Percentiles rank a stretch among this genome's conserved stretches.
Conservation (phyloP, 2,888 invertebrate species). For the Drosophila nigricruria region DNA sequence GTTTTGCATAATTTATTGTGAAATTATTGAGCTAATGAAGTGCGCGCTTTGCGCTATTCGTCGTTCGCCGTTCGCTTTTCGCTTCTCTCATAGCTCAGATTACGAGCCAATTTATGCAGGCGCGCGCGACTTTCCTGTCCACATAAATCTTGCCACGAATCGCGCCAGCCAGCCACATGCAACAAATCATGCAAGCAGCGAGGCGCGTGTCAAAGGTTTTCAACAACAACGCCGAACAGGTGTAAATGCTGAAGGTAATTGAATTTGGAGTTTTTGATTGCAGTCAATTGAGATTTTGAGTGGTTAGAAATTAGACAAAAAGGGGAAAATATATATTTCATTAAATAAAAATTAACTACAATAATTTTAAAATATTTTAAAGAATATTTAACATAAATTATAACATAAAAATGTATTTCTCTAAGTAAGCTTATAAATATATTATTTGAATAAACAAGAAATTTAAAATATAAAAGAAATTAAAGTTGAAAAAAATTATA, state of each 20-base stretch:
- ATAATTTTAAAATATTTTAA: no score
- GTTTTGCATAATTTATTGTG: constrained; percentile 73
- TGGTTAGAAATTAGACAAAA: background rate
- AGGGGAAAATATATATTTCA: no score
- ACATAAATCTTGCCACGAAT: constrained; percentile 74
- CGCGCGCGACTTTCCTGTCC: constrained; percentile 55
- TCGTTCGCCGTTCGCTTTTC: constrained; percentile 45
- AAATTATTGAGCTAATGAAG: constrained; percentile 80
- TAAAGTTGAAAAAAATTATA: no score
- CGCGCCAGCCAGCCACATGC: constrained; percentile 50
- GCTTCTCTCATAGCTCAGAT: constrained; percentile 50
- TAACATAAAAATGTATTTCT: no score
- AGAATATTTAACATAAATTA: no score
- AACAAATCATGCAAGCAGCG: constrained; percentile 65
- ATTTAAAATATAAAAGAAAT: no score
- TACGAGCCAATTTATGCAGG: constrained; percentile 76
- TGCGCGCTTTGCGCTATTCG: constrained; percentile 51
- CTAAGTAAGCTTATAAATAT: no score
- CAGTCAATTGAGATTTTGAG: background rate
- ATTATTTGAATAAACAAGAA: no score
- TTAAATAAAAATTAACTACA: background rate
- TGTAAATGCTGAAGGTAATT: background rate
- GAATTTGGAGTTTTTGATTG: background rate
- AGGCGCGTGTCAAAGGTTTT: constrained; percentile 21
- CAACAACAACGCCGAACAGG: background rate